These are phyloP conservation scores for Archegozetes longisetosus DNA, from an alignment of 1,140 invertebrate genomes.

Conservation along the genomic window DNA sequence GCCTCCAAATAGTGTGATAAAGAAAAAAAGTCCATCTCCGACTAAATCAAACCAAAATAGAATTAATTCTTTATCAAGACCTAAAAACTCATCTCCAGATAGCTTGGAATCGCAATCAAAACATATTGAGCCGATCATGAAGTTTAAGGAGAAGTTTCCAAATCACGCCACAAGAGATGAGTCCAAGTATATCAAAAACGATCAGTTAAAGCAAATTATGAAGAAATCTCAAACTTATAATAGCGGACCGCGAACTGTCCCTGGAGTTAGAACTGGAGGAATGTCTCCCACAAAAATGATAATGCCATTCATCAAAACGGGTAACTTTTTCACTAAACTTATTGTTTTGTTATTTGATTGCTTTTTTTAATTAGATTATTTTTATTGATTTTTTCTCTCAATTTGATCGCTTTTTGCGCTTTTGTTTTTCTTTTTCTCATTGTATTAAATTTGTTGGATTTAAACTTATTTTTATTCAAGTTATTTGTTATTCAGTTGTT, in stretches of 20 bases:
- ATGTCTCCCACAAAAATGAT: slow-evolving; percentile 12
- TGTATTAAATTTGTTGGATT: too few relatives aligned
- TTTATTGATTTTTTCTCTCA: too few relatives aligned
- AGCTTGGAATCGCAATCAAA: neutral
- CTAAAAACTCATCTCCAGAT: neutral
- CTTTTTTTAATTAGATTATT: too few relatives aligned
- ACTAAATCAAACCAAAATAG: neutral
- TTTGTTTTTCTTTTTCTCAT: too few relatives aligned
- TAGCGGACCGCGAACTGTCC: slow-evolving; percentile 14
- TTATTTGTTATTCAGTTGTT: too few relatives aligned
- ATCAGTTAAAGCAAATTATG: slow-evolving; percentile 1
- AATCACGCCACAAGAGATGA: slow-evolving; percentile 12
- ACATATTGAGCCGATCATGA: slow-evolving; percentile 18
- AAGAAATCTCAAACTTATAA: neutral
- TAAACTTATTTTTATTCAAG: too few relatives aligned
- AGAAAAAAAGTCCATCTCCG: neutral
- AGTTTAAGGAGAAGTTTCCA: slow-evolving; percentile 23
- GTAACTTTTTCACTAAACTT: neutral
- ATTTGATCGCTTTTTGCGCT: too few relatives aligned
- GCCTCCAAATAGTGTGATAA: neutral
- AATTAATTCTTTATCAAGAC: neutral
- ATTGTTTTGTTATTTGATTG: too few relatives aligned
- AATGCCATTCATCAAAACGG: neutral
- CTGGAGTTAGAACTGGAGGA: slow-evolving; percentile 16
- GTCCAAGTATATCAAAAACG: slow-evolving; percentile 4